Evolutionary conservation across 2,113 vertebrate species (phyloP).

Genomic region (Columbina picui): DNA sequence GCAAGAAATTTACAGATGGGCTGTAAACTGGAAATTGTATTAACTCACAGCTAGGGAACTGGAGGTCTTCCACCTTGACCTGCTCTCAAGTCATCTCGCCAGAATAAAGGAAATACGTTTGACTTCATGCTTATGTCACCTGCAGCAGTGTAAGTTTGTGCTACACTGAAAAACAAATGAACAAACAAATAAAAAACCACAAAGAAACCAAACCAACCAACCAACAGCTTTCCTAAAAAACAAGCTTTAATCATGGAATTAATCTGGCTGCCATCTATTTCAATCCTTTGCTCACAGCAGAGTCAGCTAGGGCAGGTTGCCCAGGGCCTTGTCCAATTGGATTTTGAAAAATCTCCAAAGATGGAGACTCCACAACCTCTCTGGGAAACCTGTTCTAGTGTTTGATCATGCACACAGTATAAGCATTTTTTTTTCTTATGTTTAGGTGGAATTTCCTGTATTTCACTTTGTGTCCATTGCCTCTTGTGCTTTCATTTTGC

Average conservation of each 20-base stretch:
- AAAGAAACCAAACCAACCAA: too few relatives aligned
- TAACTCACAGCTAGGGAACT: neutral
- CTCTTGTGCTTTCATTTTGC: neutral
- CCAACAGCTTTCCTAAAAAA: neutral
- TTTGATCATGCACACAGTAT: neutral
- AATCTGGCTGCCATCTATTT: neutral
- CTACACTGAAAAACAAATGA: neutral
- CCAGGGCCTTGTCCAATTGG: neutral
- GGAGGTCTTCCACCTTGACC: neutral
- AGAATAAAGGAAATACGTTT: neutral
- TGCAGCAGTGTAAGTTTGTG: neutral
- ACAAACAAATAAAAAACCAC: neutral
- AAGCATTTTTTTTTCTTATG: neutral
- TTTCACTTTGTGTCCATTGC: neutral
- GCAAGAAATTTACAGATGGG: neutral
- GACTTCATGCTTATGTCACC: neutral
- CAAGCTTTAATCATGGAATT: neutral
- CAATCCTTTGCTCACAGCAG: neutral
- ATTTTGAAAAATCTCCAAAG: neutral
- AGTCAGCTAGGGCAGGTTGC: neutral
- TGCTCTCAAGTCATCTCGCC: neutral
- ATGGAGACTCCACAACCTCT: neutral
- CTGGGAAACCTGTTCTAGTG: neutral
- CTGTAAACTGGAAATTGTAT: neutral
- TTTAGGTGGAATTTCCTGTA: neutral